Conservation (phyloP, 2,113 vertebrate species). For the Pardalotus punctatus region DNA sequence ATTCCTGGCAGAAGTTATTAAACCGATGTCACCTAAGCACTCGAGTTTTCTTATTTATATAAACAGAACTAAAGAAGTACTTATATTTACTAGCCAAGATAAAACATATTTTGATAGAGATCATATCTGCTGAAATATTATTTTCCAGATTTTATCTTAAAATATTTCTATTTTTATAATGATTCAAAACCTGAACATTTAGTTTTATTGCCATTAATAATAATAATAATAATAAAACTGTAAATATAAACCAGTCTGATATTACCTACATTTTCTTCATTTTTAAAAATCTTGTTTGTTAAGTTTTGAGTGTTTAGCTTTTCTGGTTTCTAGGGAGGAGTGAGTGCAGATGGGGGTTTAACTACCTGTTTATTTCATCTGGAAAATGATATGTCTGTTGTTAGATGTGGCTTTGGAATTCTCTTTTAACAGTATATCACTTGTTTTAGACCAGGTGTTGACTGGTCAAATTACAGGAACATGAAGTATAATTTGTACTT, state of each 20-base stretch:
- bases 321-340: slow-evolving; percentile 8
- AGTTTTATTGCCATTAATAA: background rate
- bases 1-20: slow-evolving; percentile 50
- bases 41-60: slow-evolving; percentile 38
- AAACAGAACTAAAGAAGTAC: slow-evolving; percentile 11
- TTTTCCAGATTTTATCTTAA: slow-evolving; percentile 22
- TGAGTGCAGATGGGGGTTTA: slow-evolving; percentile 13
- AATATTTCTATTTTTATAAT: slow-evolving; percentile 6
- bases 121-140: background rate
- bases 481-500: slow-evolving; percentile 53
- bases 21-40: slow-evolving; percentile 8
- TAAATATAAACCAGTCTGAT: background rate
- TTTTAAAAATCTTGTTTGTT: background rate
- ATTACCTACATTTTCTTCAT: background rate
- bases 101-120: slow-evolving; percentile 26
- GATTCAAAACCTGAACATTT: background rate
- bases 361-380: slow-evolving; percentile 54
- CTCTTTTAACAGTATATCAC: slow-evolving; percentile 45
- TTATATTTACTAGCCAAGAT: slow-evolving; percentile 23
- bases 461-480: slow-evolving; percentile 57
- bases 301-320: background rate
- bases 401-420: slow-evolving; percentile 47
- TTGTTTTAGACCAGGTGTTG: slow-evolving; percentile 53
- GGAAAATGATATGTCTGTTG: background rate
- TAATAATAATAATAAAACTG: background rate